Evolutionary conservation across 2,888 invertebrate genomes (phyloP).

Genomic region (Villa cingulata): DNA sequence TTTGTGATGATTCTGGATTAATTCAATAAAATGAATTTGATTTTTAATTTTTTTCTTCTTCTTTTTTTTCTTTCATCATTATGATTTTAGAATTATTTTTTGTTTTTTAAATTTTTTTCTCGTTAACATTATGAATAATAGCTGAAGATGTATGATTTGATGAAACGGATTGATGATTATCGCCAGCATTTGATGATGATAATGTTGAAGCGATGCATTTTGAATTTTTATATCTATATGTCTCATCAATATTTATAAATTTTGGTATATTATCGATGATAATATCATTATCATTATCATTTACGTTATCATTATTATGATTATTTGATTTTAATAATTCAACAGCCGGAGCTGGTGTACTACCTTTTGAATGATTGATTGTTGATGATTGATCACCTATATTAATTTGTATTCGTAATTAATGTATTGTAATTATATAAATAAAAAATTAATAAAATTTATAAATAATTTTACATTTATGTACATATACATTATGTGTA

Average conservation of each 20-base stretch:
- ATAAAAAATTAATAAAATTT: too few species aligned
- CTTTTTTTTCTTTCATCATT: too few species aligned
- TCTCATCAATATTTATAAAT: constrained; percentile 12
- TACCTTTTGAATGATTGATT: background rate
- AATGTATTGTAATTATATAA: too few species aligned
- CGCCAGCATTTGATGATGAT: constrained; percentile 10
- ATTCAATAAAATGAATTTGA: background rate
- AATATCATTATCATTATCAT: background rate
- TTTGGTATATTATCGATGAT: background rate
- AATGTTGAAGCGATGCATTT: constrained; percentile 4
- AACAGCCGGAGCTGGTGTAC: background rate
- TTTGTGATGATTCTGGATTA: background rate
- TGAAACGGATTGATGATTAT: constrained; percentile 10
- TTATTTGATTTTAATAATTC: too few species aligned
- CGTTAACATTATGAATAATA: constrained; percentile 8
- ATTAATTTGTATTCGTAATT: too few species aligned
- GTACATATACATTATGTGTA: too few species aligned
- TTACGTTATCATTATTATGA: too few species aligned
- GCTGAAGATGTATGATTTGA: constrained; percentile 9
- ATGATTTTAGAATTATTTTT: background rate
- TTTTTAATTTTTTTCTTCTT: background rate
- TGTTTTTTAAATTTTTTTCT: constrained; percentile 7
- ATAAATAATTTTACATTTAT: too few species aligned
- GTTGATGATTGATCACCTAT: background rate
- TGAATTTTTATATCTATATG: constrained; percentile 9